These are phyloP conservation scores for Heterotis niloticus DNA, from an alignment of 2,113 vertebrate species.

Conservation along the genomic window DNA sequence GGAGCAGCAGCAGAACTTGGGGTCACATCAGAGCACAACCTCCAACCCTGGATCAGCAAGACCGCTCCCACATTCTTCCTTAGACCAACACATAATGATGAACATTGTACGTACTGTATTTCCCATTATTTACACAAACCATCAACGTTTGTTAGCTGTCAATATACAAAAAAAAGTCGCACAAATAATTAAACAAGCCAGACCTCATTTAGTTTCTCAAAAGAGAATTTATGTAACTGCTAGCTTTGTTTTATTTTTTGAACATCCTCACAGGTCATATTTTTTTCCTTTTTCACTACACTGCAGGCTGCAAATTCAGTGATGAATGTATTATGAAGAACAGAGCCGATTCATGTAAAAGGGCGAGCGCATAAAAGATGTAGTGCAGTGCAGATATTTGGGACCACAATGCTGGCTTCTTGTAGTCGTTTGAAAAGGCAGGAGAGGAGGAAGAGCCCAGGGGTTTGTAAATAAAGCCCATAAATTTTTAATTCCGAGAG, in stretches of 20 bases:
- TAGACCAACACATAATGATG: background rate
- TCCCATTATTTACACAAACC: too few species aligned
- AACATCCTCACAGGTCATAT: background rate
- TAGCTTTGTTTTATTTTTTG: background rate
- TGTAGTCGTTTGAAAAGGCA: background rate
- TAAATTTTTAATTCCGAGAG: constrained; percentile 1
- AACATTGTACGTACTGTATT: too few species aligned
- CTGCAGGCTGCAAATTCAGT: background rate
- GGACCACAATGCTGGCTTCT: background rate
- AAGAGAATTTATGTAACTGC: background rate
- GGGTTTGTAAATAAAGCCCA: background rate
- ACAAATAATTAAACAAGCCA: background rate
- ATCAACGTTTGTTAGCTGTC: too few species aligned
- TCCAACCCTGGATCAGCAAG: constrained; percentile 5
- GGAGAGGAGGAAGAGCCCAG: background rate
- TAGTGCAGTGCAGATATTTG: background rate
- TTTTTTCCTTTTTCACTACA: background rate
- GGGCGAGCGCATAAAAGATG: background rate
- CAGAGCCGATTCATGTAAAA: background rate
- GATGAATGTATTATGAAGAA: background rate
- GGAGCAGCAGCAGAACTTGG: too few species aligned
- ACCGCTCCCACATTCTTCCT: background rate
- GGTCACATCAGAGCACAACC: background rate
- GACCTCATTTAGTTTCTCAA: background rate
- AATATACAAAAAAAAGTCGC: background rate